These are phyloP conservation scores for Lagopus leucura DNA, from an alignment of 2,113 vertebrate genomes.

Conservation along the genomic window DNA sequence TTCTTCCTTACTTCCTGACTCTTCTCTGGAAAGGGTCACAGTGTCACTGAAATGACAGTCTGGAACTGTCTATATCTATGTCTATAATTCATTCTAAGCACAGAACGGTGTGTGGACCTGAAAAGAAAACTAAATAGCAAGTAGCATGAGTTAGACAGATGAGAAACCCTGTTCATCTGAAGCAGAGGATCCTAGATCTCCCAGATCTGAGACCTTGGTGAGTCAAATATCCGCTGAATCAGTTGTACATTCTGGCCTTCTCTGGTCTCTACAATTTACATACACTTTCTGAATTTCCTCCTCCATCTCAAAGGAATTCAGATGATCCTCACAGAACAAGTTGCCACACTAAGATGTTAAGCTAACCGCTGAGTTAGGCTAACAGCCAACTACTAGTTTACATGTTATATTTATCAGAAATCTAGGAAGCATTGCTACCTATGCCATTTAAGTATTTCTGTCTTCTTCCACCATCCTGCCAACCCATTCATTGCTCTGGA, in stretches of 20 bases:
- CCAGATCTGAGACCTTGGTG: not conserved
- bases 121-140: not conserved
- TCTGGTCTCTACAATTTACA: not conserved
- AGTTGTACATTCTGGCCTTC: not conserved
- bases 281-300: not conserved
- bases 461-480: not conserved
- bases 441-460: not conserved
- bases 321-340: not conserved
- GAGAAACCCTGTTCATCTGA: not conserved
- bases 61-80: not conserved
- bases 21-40: not conserved
- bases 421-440: not conserved
- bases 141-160: accelerated
- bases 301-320: not conserved
- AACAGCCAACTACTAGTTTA: not conserved
- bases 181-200: not conserved
- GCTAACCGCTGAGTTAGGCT: not conserved
- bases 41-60: not conserved
- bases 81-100: accelerated
- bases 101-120: accelerated
- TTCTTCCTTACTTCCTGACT: not conserved
- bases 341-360: not conserved
- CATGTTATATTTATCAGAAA: not conserved
- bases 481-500: not conserved
- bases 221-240: not conserved